Percentiles rank a stretch among this genome's conserved stretches.
These are phyloP conservation scores for Heteropelma amictum DNA, from an alignment of 2,888 invertebrate genomes.

Conservation along the genomic window DNA sequence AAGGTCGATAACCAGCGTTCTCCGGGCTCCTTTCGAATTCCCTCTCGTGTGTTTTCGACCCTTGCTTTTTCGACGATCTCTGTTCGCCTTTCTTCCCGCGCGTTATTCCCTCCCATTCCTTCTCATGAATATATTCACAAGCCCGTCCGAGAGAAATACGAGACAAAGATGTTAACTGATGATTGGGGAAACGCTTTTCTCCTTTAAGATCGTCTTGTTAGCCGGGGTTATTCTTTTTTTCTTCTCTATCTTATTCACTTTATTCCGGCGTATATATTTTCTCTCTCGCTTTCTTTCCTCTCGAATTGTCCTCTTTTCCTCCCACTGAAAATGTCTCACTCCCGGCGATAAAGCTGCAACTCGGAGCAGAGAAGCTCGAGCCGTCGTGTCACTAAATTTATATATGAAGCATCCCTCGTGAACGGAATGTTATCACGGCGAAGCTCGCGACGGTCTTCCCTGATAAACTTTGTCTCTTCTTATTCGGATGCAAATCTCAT, in stretches of 20 bases:
- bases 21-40: slow-evolving; percentile 53
- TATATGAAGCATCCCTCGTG: slow-evolving; percentile 17
- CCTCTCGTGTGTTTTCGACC: slow-evolving; percentile 7
- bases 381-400: slow-evolving; percentile 21
- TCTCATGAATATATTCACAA: slow-evolving; percentile 76
- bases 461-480: too few relatives aligned
- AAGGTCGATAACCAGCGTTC: slow-evolving; percentile 66
- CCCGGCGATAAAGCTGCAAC: slow-evolving; percentile 17
- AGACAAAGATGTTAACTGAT: slow-evolving; percentile 74
- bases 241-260: background rate
- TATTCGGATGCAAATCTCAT: too few relatives aligned
- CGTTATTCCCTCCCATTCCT: slow-evolving; percentile 8
- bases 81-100: background rate
- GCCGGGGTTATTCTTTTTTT: slow-evolving; percentile 54
- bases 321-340: slow-evolving; percentile 39
- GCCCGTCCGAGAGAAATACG: slow-evolving; percentile 67
- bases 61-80: slow-evolving; percentile 5
- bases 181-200: slow-evolving; percentile 74
- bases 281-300: slow-evolving; percentile 36
- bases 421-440: slow-evolving; percentile 38
- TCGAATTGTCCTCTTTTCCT: slow-evolving; percentile 24
- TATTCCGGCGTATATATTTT: background rate
- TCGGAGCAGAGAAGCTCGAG: background rate
- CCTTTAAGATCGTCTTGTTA: slow-evolving; percentile 73
- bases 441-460: background rate